Evolutionary conservation across 2,797 vertebrate species (phyloP).

Genomic region (Lagodon rhomboides): DNA sequence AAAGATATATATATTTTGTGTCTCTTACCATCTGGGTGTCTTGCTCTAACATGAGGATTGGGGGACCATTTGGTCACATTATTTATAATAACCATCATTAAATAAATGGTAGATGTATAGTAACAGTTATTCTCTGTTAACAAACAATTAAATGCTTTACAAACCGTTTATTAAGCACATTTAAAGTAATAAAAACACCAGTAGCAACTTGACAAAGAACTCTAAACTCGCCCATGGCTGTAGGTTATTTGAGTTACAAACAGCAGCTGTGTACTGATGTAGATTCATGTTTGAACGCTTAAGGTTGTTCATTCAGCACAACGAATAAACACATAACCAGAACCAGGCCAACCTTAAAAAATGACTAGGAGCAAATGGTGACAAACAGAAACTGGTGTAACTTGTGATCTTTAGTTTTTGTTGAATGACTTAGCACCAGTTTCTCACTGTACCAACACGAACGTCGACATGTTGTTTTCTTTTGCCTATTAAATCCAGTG

Average conservation of each 20-base stretch:
- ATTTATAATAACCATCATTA: no score
- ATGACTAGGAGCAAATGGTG: not conserved
- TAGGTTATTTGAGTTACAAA: not conserved
- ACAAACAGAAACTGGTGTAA: not conserved
- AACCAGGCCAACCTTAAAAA: not conserved
- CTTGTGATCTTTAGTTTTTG: not conserved
- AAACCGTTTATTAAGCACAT: no score
- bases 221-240: not conserved
- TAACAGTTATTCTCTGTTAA: no score
- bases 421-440: not conserved
- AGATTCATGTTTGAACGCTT: not conserved
- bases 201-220: no score
- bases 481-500: constrained; percentile 22
- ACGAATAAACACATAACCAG: no score
- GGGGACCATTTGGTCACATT: not conserved
- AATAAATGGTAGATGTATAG: no score
- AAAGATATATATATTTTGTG: no score
- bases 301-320: no score
- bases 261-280: not conserved
- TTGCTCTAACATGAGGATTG: not conserved
- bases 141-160: no score
- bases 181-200: no score
- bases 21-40: not conserved
- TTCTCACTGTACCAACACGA: not conserved
- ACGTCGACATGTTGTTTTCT: not conserved